phyloP scores from a whole-genome alignment of 1,140 invertebrate genomes.

The Batillaria attramentaria region DNA sequence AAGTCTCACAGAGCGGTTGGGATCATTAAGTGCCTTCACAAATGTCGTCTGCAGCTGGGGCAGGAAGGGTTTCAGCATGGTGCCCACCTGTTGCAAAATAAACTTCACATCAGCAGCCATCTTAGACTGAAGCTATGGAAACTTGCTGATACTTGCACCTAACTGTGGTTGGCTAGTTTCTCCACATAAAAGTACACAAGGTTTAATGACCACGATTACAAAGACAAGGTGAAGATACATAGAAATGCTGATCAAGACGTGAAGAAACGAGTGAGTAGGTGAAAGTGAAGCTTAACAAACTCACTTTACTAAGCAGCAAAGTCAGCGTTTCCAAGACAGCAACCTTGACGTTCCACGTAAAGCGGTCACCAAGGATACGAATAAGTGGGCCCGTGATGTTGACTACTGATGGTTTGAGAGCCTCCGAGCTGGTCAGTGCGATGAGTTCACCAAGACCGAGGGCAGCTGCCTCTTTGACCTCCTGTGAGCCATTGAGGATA shows the following conservation, averaged over 20 bases:
- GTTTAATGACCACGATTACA: no score
- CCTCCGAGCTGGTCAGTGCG: slow-evolving; percentile 80
- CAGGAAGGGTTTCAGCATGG: slow-evolving; percentile 96
- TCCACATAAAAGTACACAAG: no score
- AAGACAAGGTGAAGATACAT: no score
- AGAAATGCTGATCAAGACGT: no score
- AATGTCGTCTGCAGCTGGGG: slow-evolving; percentile 99
- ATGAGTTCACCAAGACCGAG: slow-evolving; percentile 95
- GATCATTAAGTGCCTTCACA: slow-evolving; percentile 92
- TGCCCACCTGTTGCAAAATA: slow-evolving; percentile 75
- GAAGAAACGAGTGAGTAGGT: no score
- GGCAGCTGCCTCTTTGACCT: slow-evolving; percentile 96
- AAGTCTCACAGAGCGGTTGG: slow-evolving; percentile 87
- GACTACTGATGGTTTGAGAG: slow-evolving; percentile 94
- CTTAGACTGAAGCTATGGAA: no score
- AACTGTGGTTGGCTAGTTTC: no score
- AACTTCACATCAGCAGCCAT: no score
- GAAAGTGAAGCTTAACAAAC: slow-evolving; percentile 6
- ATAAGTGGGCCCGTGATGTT: slow-evolving; percentile 98
- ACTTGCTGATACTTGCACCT: no score
- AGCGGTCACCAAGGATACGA: slow-evolving; percentile 96
- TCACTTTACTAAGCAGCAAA: slow-evolving; percentile 81
- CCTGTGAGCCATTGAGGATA: slow-evolving; percentile 93
- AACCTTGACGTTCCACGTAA: slow-evolving; percentile 93
- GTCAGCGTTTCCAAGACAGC: slow-evolving; percentile 96